A percentile compares a stretch with the other conserved stretches of the same genome.
Evolutionary conservation across 1,140 invertebrate genomes (phyloP).

Genomic region (Penaeus vannamei): DNA sequence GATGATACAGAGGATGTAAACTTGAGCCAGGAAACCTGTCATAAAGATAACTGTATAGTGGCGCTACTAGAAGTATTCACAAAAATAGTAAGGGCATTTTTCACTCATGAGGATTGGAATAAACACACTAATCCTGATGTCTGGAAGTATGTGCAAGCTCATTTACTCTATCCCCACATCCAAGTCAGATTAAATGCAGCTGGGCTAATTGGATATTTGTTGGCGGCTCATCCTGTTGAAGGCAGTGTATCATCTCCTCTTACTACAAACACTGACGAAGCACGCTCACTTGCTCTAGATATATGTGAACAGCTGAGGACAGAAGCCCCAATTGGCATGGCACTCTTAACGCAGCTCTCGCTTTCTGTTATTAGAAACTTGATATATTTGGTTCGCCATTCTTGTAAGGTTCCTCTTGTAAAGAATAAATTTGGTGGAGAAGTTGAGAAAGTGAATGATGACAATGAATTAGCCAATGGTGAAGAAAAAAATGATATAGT

Average conservation of each 20-base stretch:
- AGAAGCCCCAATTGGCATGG: slow-evolving; percentile 33
- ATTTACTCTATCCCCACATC: slow-evolving; percentile 59
- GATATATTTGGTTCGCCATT: slow-evolving; percentile 65
- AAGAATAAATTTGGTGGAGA: background rate
- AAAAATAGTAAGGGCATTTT: slow-evolving; percentile 40
- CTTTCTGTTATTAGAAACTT: slow-evolving; percentile 63
- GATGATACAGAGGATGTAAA: slow-evolving; percentile 36
- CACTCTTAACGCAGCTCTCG: slow-evolving; percentile 55
- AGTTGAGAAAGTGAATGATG: background rate
- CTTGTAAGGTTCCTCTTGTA: slow-evolving; percentile 53
- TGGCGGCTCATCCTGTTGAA: slow-evolving; percentile 62
- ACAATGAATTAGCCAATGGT: background rate
- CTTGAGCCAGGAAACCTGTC: slow-evolving; percentile 30
- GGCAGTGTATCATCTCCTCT: slow-evolving; percentile 40
- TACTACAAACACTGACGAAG: slow-evolving; percentile 22
- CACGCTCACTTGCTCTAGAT: slow-evolving; percentile 48
- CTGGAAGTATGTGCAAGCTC: slow-evolving; percentile 56
- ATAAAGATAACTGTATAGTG: slow-evolving; percentile 54
- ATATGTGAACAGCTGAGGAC: slow-evolving; percentile 63
- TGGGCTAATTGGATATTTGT: slow-evolving; percentile 54
- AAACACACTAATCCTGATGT: slow-evolving; percentile 36
- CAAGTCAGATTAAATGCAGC: slow-evolving; percentile 54
- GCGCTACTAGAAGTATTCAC: slow-evolving; percentile 54
- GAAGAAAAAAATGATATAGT: background rate
- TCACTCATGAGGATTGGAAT: slow-evolving; percentile 27